Evolutionary conservation across 2,113 vertebrate species (phyloP).

Genomic region (Callithrix jacchus): DNA sequence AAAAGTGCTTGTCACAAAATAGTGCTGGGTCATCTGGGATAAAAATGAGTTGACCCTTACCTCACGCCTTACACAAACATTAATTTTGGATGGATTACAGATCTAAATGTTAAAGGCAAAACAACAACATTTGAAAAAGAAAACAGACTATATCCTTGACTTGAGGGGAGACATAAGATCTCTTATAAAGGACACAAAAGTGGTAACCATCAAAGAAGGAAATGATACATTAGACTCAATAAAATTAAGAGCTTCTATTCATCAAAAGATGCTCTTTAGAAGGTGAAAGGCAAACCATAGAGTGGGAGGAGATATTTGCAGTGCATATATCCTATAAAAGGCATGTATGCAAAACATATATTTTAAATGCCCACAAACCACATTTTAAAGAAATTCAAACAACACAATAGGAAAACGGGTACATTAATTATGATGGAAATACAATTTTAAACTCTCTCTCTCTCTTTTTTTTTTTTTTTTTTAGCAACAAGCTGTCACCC

Average conservation of each 20-base stretch:
- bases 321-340: neutral
- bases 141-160: neutral
- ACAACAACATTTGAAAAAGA: conserved; percentile 1
- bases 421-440: neutral
- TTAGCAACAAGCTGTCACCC: neutral
- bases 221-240: neutral
- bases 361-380: neutral
- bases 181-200: neutral
- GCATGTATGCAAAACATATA: neutral
- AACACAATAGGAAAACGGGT: neutral
- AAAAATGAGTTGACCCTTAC: neutral
- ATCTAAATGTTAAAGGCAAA: neutral
- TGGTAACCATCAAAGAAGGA: neutral
- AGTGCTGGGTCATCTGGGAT: neutral
- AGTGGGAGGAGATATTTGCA: neutral
- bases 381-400: neutral
- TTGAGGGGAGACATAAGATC: neutral
- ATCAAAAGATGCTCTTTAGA: neutral
- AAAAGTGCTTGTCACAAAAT: neutral
- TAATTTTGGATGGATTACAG: neutral
- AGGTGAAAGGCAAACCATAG: neutral
- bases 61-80: neutral
- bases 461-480: neutral
- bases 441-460: too few relatives aligned
- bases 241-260: neutral